A percentile compares a stretch with the other conserved stretches of the same genome.
Conservation (phyloP, 2,113 vertebrate species). For the Ctenomys sociabilis region DNA sequence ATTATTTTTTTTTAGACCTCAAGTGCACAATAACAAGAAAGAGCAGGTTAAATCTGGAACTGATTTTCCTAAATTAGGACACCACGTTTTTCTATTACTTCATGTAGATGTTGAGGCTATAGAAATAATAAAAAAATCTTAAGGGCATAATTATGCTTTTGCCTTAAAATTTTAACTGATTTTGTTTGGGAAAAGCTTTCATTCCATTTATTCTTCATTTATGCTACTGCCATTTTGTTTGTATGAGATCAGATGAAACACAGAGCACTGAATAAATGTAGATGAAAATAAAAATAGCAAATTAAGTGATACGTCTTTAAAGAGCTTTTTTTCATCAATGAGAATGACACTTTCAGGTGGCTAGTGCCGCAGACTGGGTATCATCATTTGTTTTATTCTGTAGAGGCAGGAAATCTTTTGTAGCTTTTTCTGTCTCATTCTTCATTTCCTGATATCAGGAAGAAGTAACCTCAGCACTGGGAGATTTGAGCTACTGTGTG, state of each 20-base stretch:
- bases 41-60: constrained; percentile 59
- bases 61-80: constrained; percentile 50
- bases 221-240: constrained; percentile 12
- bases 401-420: background rate
- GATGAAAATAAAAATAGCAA: constrained; percentile 28
- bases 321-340: background rate
- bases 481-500: background rate
- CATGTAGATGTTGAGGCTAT: constrained; percentile 24
- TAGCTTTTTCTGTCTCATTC: background rate
- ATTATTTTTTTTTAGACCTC: constrained; percentile 43
- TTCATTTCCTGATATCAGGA: background rate
- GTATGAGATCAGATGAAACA: background rate
- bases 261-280: background rate
- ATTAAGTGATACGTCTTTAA: background rate
- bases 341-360: background rate
- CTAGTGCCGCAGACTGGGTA: background rate
- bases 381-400: background rate
- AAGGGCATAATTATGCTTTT: constrained; percentile 48
- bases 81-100: background rate
- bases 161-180: background rate
- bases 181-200: constrained; percentile 30
- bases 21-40: constrained; percentile 48
- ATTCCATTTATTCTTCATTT: background rate
- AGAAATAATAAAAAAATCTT: constrained; percentile 30
- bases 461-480: background rate